phyloP scores from a whole-genome alignment of 35 echinoderm and acorn worm genomes.

The Hemicentrotus pulcherrimus region DNA sequence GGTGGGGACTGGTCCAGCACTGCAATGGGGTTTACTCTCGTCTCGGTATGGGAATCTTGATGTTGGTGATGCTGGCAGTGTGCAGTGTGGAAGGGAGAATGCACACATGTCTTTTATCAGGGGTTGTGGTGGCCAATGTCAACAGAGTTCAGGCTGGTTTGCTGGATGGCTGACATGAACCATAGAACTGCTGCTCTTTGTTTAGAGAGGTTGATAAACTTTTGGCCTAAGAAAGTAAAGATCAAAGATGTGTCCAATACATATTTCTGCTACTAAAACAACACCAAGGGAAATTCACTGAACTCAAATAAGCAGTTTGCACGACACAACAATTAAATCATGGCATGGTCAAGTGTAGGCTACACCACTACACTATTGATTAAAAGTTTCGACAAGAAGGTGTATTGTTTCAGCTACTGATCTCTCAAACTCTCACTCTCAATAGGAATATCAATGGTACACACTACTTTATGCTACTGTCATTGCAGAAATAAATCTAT shows the following conservation, averaged over 20 bases:
- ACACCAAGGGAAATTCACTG: too few species aligned
- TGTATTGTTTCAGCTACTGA: too few species aligned
- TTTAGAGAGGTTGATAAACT: constrained; percentile 11
- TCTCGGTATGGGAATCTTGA: neutral
- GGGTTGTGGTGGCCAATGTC: neutral
- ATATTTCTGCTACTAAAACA: too few species aligned
- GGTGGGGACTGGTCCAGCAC: neutral
- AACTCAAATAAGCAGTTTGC: too few species aligned
- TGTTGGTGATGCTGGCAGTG: neutral
- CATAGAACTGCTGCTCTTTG: neutral
- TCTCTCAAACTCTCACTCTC: too few species aligned
- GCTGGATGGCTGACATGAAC: neutral
- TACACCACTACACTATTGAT: too few species aligned
- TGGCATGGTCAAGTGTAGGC: too few species aligned
- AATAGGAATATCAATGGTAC: too few species aligned
- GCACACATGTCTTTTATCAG: constrained; percentile 12
- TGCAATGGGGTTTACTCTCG: neutral
- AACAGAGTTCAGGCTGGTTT: neutral
- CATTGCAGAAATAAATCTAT: too few species aligned
- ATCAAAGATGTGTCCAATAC: neutral
- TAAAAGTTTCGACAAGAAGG: too few species aligned
- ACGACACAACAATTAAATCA: too few species aligned
- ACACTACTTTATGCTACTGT: too few species aligned
- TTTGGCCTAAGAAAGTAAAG: neutral
- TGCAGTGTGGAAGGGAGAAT: neutral